Conservation (phyloP, 2,113 vertebrate genomes). For the Pseudorasbora parva region DNA sequence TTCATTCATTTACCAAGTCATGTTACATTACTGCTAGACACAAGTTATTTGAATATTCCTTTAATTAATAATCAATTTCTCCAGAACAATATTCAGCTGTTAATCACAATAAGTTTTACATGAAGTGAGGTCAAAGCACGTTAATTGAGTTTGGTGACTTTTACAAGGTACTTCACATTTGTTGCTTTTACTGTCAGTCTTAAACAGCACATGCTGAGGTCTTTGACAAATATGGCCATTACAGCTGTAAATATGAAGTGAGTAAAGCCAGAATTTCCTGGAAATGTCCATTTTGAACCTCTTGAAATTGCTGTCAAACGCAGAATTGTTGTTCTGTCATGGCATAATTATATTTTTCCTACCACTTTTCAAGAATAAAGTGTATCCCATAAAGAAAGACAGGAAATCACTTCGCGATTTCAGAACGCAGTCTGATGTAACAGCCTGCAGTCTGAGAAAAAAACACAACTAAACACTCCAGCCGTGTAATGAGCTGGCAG, state of each 20-base stretch:
- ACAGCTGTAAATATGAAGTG: background rate
- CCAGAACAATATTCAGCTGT: background rate
- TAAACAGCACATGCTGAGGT: slow-evolving; percentile 3
- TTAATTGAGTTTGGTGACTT: slow-evolving; percentile 28
- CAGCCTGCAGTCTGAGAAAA: slow-evolving; percentile 20
- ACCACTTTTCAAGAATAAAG: background rate
- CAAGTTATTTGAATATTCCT: background rate
- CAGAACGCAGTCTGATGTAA: slow-evolving; percentile 33
- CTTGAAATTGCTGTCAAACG: background rate
- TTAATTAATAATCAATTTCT: background rate
- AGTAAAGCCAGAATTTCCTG: background rate
- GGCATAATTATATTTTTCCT: background rate
- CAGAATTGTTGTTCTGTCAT: background rate
- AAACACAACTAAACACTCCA: slow-evolving; percentile 16
- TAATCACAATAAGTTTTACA: background rate
- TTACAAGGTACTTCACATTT: background rate
- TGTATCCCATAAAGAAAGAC: background rate
- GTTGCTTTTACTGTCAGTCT: slow-evolving; percentile 12
- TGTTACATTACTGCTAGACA: background rate
- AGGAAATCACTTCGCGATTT: background rate
- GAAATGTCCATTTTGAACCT: background rate
- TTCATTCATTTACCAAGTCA: background rate
- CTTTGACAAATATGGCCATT: slow-evolving; percentile 19
- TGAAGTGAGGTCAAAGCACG: slow-evolving; percentile 1
- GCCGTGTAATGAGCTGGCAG: slow-evolving; percentile 41